Conservation (phyloP, 1,140 invertebrate genomes). For the Zaprionus kolodkinae region DNA sequence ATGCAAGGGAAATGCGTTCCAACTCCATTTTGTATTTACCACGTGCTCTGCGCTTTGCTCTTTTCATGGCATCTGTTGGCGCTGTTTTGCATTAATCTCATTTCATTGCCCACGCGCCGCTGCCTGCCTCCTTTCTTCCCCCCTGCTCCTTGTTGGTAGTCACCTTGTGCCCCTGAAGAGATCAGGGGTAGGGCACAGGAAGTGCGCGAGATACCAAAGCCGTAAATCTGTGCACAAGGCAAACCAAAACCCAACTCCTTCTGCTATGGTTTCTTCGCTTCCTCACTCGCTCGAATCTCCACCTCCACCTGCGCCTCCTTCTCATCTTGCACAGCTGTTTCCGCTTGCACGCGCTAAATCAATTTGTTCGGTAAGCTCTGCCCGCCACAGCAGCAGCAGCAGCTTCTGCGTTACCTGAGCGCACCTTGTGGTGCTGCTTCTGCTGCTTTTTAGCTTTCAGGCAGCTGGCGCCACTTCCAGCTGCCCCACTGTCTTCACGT, state of each 20-base stretch:
- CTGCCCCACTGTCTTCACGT: neutral
- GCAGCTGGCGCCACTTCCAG: neutral
- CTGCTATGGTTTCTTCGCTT: neutral
- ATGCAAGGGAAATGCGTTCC: constrained; percentile 46
- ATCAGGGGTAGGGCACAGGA: neutral
- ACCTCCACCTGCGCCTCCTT: neutral
- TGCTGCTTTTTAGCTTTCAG: constrained; percentile 61
- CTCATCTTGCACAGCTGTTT: constrained; percentile 60
- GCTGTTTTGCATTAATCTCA: constrained; percentile 80
- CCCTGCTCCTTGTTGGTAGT: neutral
- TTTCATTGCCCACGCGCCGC: constrained; percentile 67
- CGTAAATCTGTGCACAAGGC: constrained; percentile 30
- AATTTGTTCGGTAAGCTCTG: constrained; percentile 76
- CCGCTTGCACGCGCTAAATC: constrained; percentile 81
- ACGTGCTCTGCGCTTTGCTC: constrained; percentile 62
- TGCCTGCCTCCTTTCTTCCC: neutral
- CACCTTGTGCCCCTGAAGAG: constrained; percentile 14
- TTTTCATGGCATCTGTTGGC: constrained; percentile 61
- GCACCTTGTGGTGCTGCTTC: constrained; percentile 32
- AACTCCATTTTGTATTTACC: constrained; percentile 55
- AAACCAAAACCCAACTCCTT: constrained; percentile 18
- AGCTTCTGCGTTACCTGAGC: constrained; percentile 1
- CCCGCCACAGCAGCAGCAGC: constrained; percentile 8
- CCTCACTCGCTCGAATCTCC: neutral
- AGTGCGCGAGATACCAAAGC: constrained; percentile 7